Evolutionary conservation across 2,888 invertebrate species (phyloP).

Genomic region (Pilophorus perplexus): DNA sequence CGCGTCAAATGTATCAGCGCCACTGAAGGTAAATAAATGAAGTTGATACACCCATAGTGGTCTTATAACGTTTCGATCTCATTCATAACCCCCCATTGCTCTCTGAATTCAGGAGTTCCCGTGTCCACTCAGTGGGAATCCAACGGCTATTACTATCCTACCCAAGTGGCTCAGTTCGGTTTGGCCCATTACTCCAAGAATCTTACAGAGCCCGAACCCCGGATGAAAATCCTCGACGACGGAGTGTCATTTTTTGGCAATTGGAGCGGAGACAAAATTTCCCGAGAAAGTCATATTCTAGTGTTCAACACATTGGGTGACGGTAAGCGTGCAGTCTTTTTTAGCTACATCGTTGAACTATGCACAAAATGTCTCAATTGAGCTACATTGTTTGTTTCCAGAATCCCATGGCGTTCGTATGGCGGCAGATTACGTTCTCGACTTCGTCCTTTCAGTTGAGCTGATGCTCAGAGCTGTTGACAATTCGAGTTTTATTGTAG

Average conservation of each 20-base stretch:
- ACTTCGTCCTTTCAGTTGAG: slow-evolving; percentile 74
- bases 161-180: slow-evolving; percentile 97
- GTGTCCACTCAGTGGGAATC: slow-evolving; percentile 97
- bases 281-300: slow-evolving; percentile 15
- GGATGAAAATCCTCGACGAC: slow-evolving; percentile 71
- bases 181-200: slow-evolving; percentile 96
- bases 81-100: not conserved
- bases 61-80: no score
- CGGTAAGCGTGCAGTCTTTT: slow-evolving; percentile 7
- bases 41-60: no score
- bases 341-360: not conserved
- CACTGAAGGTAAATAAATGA: slow-evolving; percentile 67
- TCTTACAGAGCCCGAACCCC: slow-evolving; percentile 78
- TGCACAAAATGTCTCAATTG: not conserved
- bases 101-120: slow-evolving; percentile 68
- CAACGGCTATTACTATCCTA: slow-evolving; percentile 94
- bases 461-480: slow-evolving; percentile 62
- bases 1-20: slow-evolving; percentile 95
- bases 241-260: slow-evolving; percentile 65
- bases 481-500: slow-evolving; percentile 79
- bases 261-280: slow-evolving; percentile 65
- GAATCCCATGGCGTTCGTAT: slow-evolving; percentile 52
- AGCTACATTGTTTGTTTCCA: not conserved
- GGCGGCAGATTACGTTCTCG: slow-evolving; percentile 65
- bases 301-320: slow-evolving; percentile 13